Evolutionary conservation across 2,797 vertebrate genomes (phyloP).

Genomic region (Tolypeutes matacus): DNA sequence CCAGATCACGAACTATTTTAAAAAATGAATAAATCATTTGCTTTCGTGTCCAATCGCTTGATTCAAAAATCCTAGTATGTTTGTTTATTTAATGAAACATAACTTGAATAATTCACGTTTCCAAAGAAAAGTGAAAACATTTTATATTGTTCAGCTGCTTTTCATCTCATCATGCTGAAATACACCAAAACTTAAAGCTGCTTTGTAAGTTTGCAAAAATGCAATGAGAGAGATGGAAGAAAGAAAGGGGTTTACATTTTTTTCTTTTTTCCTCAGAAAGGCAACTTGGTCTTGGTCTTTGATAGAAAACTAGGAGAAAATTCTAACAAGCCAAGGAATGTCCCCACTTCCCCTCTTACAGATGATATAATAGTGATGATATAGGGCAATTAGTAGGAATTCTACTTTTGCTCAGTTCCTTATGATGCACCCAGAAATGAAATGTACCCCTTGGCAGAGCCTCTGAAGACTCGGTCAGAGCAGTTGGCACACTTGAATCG

Average conservation of each 20-base stretch:
- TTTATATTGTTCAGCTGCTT: not conserved
- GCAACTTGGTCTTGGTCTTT: not conserved
- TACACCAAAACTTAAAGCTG: not conserved
- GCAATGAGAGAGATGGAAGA: not conserved
- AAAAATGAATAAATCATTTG: not conserved
- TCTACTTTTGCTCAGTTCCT: fast-evolving
- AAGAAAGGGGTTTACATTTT: not conserved
- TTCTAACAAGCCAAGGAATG: not conserved
- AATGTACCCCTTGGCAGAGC: too few relatives aligned
- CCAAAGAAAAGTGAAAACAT: not conserved
- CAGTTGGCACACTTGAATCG: fast-evolving
- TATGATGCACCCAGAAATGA: not conserved
- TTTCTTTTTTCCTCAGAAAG: not conserved
- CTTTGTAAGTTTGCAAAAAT: not conserved
- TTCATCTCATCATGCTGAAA: not conserved
- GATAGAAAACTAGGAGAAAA: not conserved
- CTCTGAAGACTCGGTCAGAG: not conserved
- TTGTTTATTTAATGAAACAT: not conserved
- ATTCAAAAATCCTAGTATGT: not conserved
- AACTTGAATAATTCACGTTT: not conserved
- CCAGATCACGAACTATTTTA: not conserved
- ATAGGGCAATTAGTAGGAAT: fast-evolving
- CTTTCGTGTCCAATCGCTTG: not conserved
- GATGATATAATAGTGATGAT: too few relatives aligned
- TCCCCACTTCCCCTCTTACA: too few relatives aligned